Base-by-base conservation (phyloP, 2,888 invertebrate species). In the Aquatica leii region DNA sequence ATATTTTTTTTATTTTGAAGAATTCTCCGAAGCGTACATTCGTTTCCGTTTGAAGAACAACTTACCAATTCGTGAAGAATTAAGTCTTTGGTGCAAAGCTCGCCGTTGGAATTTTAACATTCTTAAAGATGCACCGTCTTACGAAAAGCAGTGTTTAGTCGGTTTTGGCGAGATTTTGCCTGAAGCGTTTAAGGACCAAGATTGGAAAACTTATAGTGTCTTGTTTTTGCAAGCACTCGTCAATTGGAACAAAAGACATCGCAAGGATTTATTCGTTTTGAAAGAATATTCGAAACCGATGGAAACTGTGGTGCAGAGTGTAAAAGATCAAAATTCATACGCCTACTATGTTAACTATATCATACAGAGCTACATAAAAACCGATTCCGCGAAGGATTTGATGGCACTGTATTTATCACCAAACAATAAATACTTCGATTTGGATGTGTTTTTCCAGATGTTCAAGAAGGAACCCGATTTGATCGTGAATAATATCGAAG, bases 61-160 rank as follows among this genome's bases (percentile, higher is more conserved):
- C 2, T 12, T 49, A 18, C 46, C 56, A 1, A 18, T 65, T n/a
- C 11, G 43, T 14, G 57, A 65, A 9, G n/a, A 18, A 0, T 9
- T 65, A 12, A 40, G 37, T 4, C 24, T 34, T 12, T 59, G 37
- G 31, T 1, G 43, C 2, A 59, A 59, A 55, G 18, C 14, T 2
- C 8, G 12, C 6, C 6, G 6, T 17, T 9, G 8, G 1, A 24
- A 21, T 5, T 48, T 20, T 0, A 59, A 48, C 31, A 40, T 54
- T 3, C 43, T 59, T 2, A 43, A 31, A 56, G 21, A 41, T 9
- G 18, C 31, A 1, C 51, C 56, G 0, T 35, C 6, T n/a, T 59
- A 41, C 43, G 64, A 64, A 51, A 64, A 64, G 37, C 17, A 14
- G 15, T 64, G 55, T 40, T 40, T 64, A n/a, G 9, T 51, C 11